A percentile compares a stretch with the other conserved stretches of the same genome.
Evolutionary conservation across 2,888 invertebrate species (phyloP).

Genomic region (Thumatha senex): DNA sequence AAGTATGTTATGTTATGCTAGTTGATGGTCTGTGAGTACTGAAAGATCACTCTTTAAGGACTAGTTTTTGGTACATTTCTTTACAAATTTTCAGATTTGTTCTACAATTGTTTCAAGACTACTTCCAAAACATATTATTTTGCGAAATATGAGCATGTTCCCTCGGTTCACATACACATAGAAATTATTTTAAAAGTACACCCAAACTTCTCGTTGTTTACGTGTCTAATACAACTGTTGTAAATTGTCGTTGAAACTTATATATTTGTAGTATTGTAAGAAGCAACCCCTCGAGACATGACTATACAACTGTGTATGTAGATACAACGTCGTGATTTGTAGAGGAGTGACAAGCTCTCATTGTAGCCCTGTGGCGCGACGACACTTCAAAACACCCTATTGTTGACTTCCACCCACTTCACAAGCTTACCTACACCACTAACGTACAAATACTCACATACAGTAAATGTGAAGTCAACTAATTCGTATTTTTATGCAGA

Average conservation of each 20-base stretch:
- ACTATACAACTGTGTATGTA: slow-evolving; percentile 31
- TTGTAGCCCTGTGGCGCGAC: slow-evolving; percentile 48
- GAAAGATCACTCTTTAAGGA: too few species aligned
- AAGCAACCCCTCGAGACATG: slow-evolving; percentile 35
- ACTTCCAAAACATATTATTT: too few species aligned
- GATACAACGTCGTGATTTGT: slow-evolving; percentile 57
- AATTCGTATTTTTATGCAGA: slow-evolving; percentile 4
- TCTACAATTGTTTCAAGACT: too few species aligned
- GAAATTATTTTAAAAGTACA: too few species aligned
- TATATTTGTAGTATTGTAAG: slow-evolving; percentile 33
- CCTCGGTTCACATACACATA: too few species aligned
- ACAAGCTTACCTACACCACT: slow-evolving; percentile 17
- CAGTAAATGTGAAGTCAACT: slow-evolving; percentile 16
- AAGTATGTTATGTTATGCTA: too few species aligned
- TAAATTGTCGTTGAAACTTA: slow-evolving; percentile 11
- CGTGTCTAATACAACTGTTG: too few species aligned
- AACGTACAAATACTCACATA: slow-evolving; percentile 18
- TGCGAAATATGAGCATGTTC: too few species aligned
- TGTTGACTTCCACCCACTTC: slow-evolving; percentile 43
- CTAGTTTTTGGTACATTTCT: too few species aligned
- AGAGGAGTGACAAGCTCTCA: slow-evolving; percentile 63
- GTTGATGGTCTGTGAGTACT: too few species aligned
- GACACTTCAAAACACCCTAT: slow-evolving; percentile 50
- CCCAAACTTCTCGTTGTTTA: too few species aligned
- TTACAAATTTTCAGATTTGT: too few species aligned